Evolutionary conservation across 2,888 invertebrate species (phyloP).

Genomic region (Drosophila silvestris): DNA sequence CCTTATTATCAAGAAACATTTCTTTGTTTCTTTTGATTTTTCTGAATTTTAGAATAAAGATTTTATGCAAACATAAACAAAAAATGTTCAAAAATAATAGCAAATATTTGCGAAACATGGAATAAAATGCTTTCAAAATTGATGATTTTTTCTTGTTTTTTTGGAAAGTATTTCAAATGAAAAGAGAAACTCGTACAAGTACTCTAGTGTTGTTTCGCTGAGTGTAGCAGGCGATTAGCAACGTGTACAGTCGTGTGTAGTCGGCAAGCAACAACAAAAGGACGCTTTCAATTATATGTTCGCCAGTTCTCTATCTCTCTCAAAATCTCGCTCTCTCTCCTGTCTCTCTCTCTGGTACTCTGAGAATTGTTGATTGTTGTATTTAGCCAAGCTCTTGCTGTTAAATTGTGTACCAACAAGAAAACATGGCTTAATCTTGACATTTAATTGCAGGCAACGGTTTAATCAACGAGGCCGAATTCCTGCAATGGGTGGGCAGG

Average conservation of each 20-base stretch:
- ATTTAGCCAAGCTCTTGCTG: conserved; percentile 31
- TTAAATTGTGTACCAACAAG: conserved; percentile 18
- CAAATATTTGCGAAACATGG: too few species aligned
- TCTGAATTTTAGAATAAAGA: background rate
- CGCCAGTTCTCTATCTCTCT: background rate
- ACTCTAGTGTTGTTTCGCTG: background rate
- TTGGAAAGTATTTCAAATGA: background rate
- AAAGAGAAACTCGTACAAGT: background rate
- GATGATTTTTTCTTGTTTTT: background rate
- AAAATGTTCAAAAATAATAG: too few species aligned
- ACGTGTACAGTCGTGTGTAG: conserved; percentile 44
- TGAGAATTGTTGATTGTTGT: conserved; percentile 28
- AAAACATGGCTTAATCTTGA: conserved; percentile 19
- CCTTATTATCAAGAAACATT: background rate
- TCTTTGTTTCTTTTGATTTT: background rate
- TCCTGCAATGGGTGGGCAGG: conserved; percentile 91
- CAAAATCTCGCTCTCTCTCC: background rate
- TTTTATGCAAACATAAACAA: too few species aligned
- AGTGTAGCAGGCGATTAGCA: conserved; percentile 46
- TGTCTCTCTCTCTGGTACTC: background rate
- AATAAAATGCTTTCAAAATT: too few species aligned
- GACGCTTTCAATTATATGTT: conserved; percentile 45
- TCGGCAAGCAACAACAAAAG: conserved; percentile 41
- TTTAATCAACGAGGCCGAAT: conserved; percentile 91
- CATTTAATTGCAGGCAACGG: conserved; percentile 88